Conservation (phyloP, 2,888 invertebrate species). For the Nineta flava region DNA sequence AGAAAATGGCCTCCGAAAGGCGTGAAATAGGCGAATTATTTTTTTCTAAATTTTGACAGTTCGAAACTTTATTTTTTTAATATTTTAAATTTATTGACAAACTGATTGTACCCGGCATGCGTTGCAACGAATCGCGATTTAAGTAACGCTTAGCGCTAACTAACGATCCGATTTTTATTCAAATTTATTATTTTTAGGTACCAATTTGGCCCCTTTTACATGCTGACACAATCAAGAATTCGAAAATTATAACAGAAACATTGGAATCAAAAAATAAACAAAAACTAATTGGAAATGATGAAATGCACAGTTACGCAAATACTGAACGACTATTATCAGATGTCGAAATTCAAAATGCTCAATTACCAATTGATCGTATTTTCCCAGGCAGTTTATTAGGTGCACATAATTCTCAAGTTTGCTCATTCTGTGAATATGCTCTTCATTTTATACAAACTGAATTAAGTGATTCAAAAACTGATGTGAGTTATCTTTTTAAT, state of each 20-base stretch:
- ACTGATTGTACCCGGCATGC: too few relatives aligned
- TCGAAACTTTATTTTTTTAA: too few relatives aligned
- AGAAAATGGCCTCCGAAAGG: too few relatives aligned
- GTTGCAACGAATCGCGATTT: too few relatives aligned
- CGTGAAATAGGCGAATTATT: too few relatives aligned
- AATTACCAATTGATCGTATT: slow-evolving; percentile 36
- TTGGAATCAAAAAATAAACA: neutral
- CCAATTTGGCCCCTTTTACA: slow-evolving; percentile 48
- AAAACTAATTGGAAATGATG: slow-evolving; percentile 27
- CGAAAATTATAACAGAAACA: slow-evolving; percentile 7
- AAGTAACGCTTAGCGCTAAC: too few relatives aligned
- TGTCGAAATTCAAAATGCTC: slow-evolving; percentile 23
- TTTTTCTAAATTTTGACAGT: too few relatives aligned
- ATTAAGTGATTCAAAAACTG: slow-evolving; percentile 48
- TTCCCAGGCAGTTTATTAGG: slow-evolving; percentile 23
- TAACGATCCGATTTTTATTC: slow-evolving; percentile 7
- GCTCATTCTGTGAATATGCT: slow-evolving; percentile 70
- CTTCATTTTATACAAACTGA: slow-evolving; percentile 62
- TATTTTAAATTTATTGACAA: too few relatives aligned
- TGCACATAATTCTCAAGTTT: slow-evolving; percentile 33
- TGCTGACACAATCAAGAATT: slow-evolving; percentile 13
- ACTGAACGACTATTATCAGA: slow-evolving; percentile 17
- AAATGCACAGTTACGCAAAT: slow-evolving; percentile 26
- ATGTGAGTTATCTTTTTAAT: slow-evolving; percentile 29
- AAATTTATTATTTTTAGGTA: slow-evolving; percentile 17